Base-by-base conservation (phyloP, 2,888 invertebrate genomes). In the Drosophila parthenogenetica region DNA sequence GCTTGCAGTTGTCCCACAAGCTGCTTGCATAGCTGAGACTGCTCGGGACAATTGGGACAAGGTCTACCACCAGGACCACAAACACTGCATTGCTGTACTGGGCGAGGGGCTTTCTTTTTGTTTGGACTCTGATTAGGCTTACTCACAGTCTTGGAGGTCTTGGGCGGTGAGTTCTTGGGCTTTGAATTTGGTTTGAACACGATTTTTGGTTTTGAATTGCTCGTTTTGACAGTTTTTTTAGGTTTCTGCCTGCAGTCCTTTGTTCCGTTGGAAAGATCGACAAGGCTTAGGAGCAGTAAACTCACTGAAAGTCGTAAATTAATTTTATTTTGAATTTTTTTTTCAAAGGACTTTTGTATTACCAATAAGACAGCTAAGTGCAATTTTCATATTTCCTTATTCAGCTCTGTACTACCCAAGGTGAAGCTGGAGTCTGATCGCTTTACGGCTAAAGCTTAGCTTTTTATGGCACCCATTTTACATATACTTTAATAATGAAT, bases 291-390 rank as follows among this genome's bases (percentile, higher is more conserved):
- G 48, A 58, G 48, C 58, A 58, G 10, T 11, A 58, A 16, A 39
- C 58, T 58, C 25, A 39, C 58, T 58, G 39, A 8, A 29, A 29
- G 8, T 22, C 22, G 22, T 22, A 22, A 22, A 22, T 22, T 5
- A 22, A 22, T 5, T 5, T 5, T 4, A 5, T 5, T 22, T 22
- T 5, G 22, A 22, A 22, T 22, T 22, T 22, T 5, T 0, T 1
- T 22, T 22, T 22, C 5, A 22, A 22, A 22, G 5, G 5, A 22
- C 22, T 22, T 22, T 22, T 22, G 14, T 25, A 7, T 25, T 58
- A 58, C 58, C 58, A 40, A 19, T 29, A 17, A 58, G 48, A 58
- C 48, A 58, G 58, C 16, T 13, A 40, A 48, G 2, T 10, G 39
- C n/a, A 32, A 29, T 2, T 40, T n/a, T 58, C 58, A 58, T 58